phyloP scores from a whole-genome alignment of 2,888 invertebrate genomes.

The Andrena haemorrhoa region DNA sequence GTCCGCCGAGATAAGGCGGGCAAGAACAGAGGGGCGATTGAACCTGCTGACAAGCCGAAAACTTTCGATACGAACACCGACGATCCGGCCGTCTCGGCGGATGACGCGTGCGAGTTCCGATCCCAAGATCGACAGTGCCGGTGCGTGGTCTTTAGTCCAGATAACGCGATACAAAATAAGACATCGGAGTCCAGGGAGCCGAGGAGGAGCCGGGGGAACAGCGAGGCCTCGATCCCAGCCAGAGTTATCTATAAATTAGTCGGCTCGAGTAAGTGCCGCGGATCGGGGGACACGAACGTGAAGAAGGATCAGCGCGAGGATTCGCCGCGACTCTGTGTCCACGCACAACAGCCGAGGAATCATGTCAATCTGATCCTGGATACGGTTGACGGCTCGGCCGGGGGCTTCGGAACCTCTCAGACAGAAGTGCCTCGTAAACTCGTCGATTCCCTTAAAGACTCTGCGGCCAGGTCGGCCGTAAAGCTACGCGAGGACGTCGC shows the following conservation, averaged over 20 bases:
- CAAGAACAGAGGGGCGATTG: neutral
- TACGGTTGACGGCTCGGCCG: constrained; percentile 16
- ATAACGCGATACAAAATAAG: constrained; percentile 14
- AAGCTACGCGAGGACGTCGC: constrained; percentile 18
- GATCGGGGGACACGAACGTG: neutral
- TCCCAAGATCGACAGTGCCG: neutral
- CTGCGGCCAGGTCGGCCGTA: constrained; percentile 19
- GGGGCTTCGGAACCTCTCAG: neutral
- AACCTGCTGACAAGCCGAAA: constrained; percentile 23
- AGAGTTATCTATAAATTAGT: constrained; percentile 17
- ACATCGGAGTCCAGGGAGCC: neutral
- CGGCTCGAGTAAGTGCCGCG: neutral
- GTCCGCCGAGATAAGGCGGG: neutral
- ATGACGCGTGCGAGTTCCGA: neutral
- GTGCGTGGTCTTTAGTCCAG: neutral
- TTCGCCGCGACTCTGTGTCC: constrained; percentile 4
- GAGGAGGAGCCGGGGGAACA: neutral
- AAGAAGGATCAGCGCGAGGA: constrained; percentile 5
- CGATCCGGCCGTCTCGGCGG: neutral
- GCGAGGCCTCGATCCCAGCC: constrained; percentile 19
- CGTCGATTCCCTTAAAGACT: constrained; percentile 43
- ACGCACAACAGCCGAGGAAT: constrained; percentile 8
- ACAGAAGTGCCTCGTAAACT: constrained; percentile 55
- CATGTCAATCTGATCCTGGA: constrained; percentile 38
- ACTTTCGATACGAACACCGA: neutral